phyloP scores from a whole-genome alignment of 1,140 invertebrate species.

The Drosophila baimaii region DNA sequence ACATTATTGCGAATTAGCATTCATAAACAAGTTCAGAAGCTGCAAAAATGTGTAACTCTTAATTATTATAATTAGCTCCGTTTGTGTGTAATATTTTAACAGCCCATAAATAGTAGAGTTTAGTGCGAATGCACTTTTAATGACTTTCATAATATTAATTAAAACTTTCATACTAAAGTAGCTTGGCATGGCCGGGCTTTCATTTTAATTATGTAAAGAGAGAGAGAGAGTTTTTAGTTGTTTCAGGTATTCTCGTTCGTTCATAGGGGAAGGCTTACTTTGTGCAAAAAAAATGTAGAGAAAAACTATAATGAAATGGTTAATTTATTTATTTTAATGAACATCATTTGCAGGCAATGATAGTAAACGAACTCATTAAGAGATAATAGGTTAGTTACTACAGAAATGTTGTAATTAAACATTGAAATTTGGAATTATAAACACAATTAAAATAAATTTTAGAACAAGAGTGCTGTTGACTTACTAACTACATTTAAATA shows the following conservation, averaged over 20 bases:
- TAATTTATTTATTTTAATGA: constrained; percentile 6
- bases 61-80: constrained; percentile 29
- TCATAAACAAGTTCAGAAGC: background rate
- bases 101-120: constrained; percentile 30
- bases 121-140: constrained; percentile 13
- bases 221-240: constrained; percentile 13
- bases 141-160: constrained; percentile 27
- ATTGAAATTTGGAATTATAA: background rate
- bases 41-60: background rate
- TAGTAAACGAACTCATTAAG: background rate
- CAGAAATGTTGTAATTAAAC: background rate
- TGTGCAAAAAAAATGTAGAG: background rate
- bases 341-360: background rate
- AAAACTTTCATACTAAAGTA: constrained; percentile 22
- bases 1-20: constrained; percentile 16
- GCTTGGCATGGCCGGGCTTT: background rate
- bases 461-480: too few relatives aligned
- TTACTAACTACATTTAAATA: too few relatives aligned
- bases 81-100: constrained; percentile 19
- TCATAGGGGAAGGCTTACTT: background rate
- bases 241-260: constrained; percentile 2
- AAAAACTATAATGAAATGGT: constrained; percentile 6
- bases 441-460: too few relatives aligned
- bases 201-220: constrained; percentile 21
- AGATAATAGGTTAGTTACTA: background rate